Conservation (phyloP, 2,797 vertebrate genomes). For the Chelon labrosus region DNA sequence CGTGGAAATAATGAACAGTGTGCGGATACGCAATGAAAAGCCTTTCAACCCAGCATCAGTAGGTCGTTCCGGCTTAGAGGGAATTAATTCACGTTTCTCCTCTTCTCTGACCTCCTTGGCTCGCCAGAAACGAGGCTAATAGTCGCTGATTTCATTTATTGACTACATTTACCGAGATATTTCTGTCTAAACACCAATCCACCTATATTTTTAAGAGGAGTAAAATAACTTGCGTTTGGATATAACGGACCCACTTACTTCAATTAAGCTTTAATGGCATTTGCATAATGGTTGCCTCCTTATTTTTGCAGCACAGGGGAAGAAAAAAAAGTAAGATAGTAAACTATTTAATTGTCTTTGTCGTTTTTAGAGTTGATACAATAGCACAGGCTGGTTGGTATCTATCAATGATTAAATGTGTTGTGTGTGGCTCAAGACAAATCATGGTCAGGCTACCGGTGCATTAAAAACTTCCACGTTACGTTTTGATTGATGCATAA, state of each 20-base stretch:
- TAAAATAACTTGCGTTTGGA: conserved; percentile 15
- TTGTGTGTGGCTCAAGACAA: neutral
- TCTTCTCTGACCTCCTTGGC: conserved; percentile 83
- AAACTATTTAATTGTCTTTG: neutral
- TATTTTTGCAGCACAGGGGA: conserved; percentile 2
- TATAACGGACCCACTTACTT: conserved; percentile 9
- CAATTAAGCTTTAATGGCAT: conserved; percentile 35
- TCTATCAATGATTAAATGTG: neutral
- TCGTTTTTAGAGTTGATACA: conserved; percentile 14
- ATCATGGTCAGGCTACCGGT: neutral
- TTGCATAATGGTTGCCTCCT: conserved; percentile 7
- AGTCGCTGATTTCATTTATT: conserved; percentile 91
- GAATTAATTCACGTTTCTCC: conserved; percentile 83
- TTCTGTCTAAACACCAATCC: conserved; percentile 41
- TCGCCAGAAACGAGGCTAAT: conserved; percentile 89
- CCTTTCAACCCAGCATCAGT: conserved; percentile 85
- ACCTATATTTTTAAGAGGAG: conserved; percentile 22
- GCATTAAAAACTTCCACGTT: neutral
- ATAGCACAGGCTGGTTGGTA: neutral
- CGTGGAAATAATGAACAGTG: conserved; percentile 87
- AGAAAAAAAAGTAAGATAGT: neutral
- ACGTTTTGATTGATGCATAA: conserved; percentile 8
- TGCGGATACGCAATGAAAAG: conserved; percentile 80
- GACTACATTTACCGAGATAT: conserved; percentile 66
- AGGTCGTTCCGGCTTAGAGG: conserved; percentile 88